Percentiles rank a stretch among this genome's conserved stretches.
Evolutionary conservation across 2,888 invertebrate genomes (phyloP).

Genomic region (Pyrrhosoma nymphula): DNA sequence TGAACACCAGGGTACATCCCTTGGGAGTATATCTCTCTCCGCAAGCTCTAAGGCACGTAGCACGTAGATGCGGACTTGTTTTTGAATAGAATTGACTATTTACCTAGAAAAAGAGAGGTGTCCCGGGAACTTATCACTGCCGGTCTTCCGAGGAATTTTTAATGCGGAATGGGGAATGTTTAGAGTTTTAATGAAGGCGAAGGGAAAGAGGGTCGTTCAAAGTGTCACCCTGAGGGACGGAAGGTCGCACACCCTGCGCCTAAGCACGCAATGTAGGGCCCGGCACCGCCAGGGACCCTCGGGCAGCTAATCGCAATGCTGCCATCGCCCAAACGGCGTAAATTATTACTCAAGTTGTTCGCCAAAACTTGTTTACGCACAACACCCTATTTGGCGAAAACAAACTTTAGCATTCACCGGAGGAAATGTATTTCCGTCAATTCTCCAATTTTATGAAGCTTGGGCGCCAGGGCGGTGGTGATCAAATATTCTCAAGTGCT

Average conservation of each 20-base stretch:
- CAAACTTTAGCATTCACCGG: neutral
- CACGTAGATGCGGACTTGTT: neutral
- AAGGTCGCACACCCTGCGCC: neutral
- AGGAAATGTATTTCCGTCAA: neutral
- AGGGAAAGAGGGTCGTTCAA: neutral
- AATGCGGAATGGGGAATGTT: neutral
- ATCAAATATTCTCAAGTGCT: neutral
- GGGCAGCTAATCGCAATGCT: slow-evolving; percentile 4
- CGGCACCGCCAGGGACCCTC: neutral
- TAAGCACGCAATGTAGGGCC: neutral
- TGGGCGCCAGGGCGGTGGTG: neutral
- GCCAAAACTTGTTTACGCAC: neutral
- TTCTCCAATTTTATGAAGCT: neutral
- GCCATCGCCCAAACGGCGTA: neutral
- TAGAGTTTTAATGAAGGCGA: neutral
- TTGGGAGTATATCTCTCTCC: neutral
- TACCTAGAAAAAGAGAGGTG: neutral
- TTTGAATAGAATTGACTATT: neutral
- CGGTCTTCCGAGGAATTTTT: slow-evolving; percentile 26
- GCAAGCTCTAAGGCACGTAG: neutral
- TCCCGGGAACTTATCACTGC: neutral
- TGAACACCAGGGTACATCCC: neutral
- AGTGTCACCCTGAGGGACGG: neutral
- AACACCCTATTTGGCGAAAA: neutral
- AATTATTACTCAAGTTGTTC: slow-evolving; percentile 12